These are phyloP conservation scores for Ichneumon xanthorius DNA, from an alignment of 2,888 invertebrate species.

Conservation along the genomic window DNA sequence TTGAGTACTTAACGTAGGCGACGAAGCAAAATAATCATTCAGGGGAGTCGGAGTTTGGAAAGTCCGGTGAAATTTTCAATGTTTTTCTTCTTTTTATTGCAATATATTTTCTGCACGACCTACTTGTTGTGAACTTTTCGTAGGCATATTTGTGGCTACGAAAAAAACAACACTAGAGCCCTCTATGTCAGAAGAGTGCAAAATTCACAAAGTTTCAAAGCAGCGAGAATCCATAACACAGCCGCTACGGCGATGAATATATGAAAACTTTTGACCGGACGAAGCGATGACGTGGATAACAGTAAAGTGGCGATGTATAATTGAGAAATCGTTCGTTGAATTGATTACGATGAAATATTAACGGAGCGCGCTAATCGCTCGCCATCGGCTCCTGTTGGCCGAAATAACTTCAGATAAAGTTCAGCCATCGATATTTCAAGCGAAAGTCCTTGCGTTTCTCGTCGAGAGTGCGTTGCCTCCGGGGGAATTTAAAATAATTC, in stretches of 20 bases:
- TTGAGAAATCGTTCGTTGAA: constrained; percentile 11
- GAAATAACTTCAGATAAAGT: background rate
- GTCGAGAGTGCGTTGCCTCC: constrained; percentile 12
- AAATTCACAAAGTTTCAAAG: background rate
- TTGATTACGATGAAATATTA: constrained; percentile 19
- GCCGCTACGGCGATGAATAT: background rate
- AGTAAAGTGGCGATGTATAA: background rate
- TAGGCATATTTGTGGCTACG: background rate
- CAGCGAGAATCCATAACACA: background rate
- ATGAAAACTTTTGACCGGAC: background rate
- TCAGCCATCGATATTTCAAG: constrained; percentile 13
- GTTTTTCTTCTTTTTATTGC: background rate
- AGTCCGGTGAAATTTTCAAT: background rate
- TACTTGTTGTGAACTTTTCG: too few species aligned
- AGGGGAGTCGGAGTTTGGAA: background rate
- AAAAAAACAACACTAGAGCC: background rate
- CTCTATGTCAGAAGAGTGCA: background rate
- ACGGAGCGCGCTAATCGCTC: constrained; percentile 9
- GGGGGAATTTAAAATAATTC: background rate
- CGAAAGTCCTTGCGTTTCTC: constrained; percentile 14
- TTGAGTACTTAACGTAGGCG: background rate
- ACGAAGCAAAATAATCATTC: background rate
- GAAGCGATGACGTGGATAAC: background rate
- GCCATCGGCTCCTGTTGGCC: background rate
- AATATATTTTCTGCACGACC: background rate